Base-by-base conservation (phyloP, 2,888 invertebrate genomes). In the Aleiodes leptofemur region DNA sequence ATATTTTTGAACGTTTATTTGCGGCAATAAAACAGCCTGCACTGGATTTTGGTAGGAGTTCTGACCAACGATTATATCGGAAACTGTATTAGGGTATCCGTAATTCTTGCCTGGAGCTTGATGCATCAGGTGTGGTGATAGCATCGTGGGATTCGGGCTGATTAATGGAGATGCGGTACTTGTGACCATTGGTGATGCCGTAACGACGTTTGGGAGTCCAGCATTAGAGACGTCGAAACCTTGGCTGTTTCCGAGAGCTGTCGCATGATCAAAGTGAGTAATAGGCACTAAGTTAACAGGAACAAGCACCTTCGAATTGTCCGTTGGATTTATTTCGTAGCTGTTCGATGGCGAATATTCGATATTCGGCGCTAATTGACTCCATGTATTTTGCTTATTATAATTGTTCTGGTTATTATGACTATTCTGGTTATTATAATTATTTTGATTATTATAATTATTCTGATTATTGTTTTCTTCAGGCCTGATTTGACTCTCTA, bases 191-290 rank as follows among this genome's bases (percentile, higher is more conserved):
- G 85, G 71, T 4, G 86, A 80, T 0, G 84, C 80, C 3, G 84
- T 82, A 7, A 84, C 83, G 13, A 85, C 76, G 59, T 84, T 86
- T 13, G 86, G 85, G 11, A 87, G 69, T 69, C 90, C 83, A 0
- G 89, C 90, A 76, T 91, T 90, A 0, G 90, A 88, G 69, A 90
- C 86, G 80, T 91, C 91, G 77, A 91, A 91, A 1, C 90, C 90
- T 82, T 90, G 90, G 73, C 90, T 90, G 53, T 85, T 88, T 0
- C 90, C 90, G 6, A 91, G 78, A 7, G 91, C 91, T 0, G 87
- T 89, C 0, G 87, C 87, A 71, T 91, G 91, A 80, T 91, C 90
- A 69, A 91, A 91, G 72, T 86, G 86, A 1, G 84, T 79, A 0
- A 88, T 50, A 0, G 87, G 88, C 3, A 89, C 78, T 5, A 89